Evolutionary conservation across 2,113 vertebrate species (phyloP), one percentile per base, ranked within the genome.

Genomic region (Rynchops niger): DNA sequence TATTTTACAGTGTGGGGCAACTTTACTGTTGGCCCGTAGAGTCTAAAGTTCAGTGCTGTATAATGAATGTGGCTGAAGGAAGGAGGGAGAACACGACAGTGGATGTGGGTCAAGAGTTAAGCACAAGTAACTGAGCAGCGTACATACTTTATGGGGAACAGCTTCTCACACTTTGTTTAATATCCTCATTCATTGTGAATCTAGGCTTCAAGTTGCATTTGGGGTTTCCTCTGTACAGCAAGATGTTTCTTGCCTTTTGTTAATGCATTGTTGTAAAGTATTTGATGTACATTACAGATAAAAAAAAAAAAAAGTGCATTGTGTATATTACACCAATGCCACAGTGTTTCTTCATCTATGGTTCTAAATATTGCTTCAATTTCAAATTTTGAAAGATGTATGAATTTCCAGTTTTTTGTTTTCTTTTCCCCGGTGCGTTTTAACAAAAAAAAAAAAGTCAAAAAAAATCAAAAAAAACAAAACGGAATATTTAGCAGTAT

Each of bases 251-350:
- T 98, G 99, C 99, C 98, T 98, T 99, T 99, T 99, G 99, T 99
- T 99, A 98, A 99, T 99, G 99, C 98, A 98, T 98, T 98, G 99
- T 99, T 99, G 99, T 99, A 99, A 99, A 99, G 99, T 99, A 99
- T 99, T 99, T 98, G 98, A 98, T 99, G 99, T 99, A 99, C 98
- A 99, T 99, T 99, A 99, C 98, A 98, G 99, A 99, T 98, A 98
- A 98, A 98, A 98, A 95, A 95, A 98, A 98, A 97, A 92, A 86
- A 34, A 98, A 98, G 98, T 98, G 98, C 99, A 98, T 98, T 99
- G 99, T 99, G 99, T 99, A 99, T 99, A 99, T 99, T 99, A 99
- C 98, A 99, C 98, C 97, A 98, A 99, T 98, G 98, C 98, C 97
- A 98, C 98, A 93, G 98, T 99, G 98, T 98, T 98, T 98, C 98